Evolutionary conservation across 2,888 invertebrate genomes (phyloP).

Genomic region (Hipparchia sbordonii): DNA sequence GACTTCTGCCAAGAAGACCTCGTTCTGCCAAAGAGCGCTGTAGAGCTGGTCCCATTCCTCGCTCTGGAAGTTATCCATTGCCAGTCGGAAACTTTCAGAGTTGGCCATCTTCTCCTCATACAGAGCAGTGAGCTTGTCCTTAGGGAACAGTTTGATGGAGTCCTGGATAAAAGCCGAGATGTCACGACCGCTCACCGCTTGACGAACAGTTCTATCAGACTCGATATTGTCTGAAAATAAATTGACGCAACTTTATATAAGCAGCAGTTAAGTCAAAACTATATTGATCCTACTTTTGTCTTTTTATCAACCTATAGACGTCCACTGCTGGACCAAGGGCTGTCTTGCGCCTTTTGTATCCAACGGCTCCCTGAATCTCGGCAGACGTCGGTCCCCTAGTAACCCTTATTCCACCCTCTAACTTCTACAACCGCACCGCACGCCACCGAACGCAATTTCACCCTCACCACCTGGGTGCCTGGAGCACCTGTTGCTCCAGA

Average conservation of each 20-base stretch:
- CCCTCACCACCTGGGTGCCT: too few species aligned
- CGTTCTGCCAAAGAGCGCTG: slow-evolving; percentile 57
- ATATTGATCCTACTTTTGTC: too few species aligned
- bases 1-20: slow-evolving; percentile 58
- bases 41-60: slow-evolving; percentile 60
- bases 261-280: too few species aligned
- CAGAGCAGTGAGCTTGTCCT: slow-evolving; percentile 56
- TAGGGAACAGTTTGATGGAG: slow-evolving; percentile 42
- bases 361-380: too few species aligned
- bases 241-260: background rate
- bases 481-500: too few species aligned
- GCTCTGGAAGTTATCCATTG: slow-evolving; percentile 61
- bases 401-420: too few species aligned
- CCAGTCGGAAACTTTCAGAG: slow-evolving; percentile 59
- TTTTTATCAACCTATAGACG: too few species aligned
- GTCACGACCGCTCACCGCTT: slow-evolving; percentile 39
- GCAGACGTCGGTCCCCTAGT: too few species aligned
- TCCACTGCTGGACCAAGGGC: too few species aligned
- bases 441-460: too few species aligned
- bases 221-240: slow-evolving; percentile 19
- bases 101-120: slow-evolving; percentile 62
- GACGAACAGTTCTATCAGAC: slow-evolving; percentile 33
- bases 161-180: slow-evolving; percentile 42
- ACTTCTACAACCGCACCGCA: too few species aligned
- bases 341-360: too few species aligned